Conservation (phyloP, 2,797 vertebrate genomes). For the Alauda arvensis region DNA sequence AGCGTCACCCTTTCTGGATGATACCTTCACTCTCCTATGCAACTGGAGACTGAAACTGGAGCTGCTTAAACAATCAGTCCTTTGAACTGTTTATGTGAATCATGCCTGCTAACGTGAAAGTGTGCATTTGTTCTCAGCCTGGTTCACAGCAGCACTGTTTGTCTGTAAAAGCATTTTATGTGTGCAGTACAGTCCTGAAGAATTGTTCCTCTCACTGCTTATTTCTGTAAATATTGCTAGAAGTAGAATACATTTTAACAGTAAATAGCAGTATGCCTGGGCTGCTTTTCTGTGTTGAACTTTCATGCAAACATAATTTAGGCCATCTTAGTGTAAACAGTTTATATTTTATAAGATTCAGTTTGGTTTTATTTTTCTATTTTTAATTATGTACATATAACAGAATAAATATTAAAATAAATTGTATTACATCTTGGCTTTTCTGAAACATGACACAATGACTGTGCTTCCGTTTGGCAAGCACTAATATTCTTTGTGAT, state of each 20-base stretch:
- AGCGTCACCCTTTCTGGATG: background rate
- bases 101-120: conserved; percentile 3
- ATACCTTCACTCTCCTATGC: conserved; percentile 5
- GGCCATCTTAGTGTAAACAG: conserved; percentile 62
- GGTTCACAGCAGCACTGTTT: conserved; percentile 38
- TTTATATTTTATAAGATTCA: conserved; percentile 77
- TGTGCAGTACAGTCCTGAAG: conserved; percentile 36
- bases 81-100: conserved; percentile 40
- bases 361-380: conserved; percentile 79
- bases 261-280: conserved; percentile 42
- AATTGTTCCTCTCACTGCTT: conserved; percentile 36
- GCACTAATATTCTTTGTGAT: background rate
- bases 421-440: conserved; percentile 50
- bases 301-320: conserved; percentile 47
- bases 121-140: conserved; percentile 2
- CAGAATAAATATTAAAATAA: conserved; percentile 71
- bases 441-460: background rate
- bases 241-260: conserved; percentile 31
- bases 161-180: conserved; percentile 31
- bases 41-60: conserved; percentile 51
- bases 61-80: conserved; percentile 21
- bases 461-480: background rate
- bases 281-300: conserved; percentile 35
- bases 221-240: conserved; percentile 43
- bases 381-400: conserved; percentile 73